Evolutionary conservation across 92 coral and sea anemone species (phyloP).

Genomic region (Epizoanthus ramosus): DNA sequence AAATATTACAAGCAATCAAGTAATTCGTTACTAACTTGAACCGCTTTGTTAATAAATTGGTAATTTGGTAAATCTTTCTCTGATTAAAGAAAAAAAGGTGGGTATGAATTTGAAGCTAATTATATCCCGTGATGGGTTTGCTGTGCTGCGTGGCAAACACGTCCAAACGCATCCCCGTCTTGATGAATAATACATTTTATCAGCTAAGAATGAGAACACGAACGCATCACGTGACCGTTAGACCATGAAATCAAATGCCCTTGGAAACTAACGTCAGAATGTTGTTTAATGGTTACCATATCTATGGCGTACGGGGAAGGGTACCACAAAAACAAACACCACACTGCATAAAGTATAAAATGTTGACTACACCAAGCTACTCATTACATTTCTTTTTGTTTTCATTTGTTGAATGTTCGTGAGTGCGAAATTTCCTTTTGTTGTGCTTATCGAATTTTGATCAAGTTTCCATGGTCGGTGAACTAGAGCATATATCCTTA

Average conservation of each 20-base stretch:
- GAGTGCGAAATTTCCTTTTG: conserved; percentile 39
- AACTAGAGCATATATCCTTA: conserved; percentile 20
- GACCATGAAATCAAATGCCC: neutral
- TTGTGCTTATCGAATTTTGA: conserved; percentile 38
- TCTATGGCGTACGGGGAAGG: neutral
- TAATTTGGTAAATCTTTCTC: neutral
- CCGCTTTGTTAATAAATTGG: neutral
- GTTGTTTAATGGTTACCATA: neutral
- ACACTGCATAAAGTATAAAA: neutral
- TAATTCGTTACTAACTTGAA: neutral
- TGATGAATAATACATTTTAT: neutral
- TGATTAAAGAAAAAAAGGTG: neutral
- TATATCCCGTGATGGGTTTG: neutral
- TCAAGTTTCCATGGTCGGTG: conserved; percentile 39
- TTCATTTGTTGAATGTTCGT: conserved; percentile 1
- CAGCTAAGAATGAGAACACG: neutral
- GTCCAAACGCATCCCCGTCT: conserved; percentile 17
- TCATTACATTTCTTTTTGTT: neutral
- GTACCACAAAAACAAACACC: neutral
- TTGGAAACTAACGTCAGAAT: neutral
- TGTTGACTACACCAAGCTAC: neutral
- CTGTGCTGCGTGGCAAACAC: neutral
- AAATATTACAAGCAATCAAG: neutral
- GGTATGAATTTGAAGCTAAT: neutral
- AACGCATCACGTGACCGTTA: conserved; percentile 3